phyloP scores from a whole-genome alignment of 1,140 invertebrate genomes.

The Tetramorium parvispinum region DNA sequence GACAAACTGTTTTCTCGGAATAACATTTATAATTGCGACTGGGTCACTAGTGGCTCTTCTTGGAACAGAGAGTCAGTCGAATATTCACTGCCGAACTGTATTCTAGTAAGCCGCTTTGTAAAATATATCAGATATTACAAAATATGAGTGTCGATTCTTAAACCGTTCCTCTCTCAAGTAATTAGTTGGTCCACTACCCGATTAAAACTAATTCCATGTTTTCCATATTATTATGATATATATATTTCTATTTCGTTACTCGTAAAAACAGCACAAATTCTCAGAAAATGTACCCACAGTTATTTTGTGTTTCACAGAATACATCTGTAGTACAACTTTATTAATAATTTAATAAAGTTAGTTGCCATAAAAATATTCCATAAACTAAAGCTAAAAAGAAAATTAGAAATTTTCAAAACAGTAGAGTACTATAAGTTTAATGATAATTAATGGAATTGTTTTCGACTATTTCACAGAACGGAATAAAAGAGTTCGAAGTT shows the following conservation, averaged over 20 bases:
- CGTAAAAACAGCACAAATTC: neutral
- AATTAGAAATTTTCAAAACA: neutral
- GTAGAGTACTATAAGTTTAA: neutral
- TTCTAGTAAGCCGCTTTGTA: too few relatives aligned
- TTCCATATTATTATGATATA: too few relatives aligned
- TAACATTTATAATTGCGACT: too few relatives aligned
- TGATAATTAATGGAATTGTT: neutral
- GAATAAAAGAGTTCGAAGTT: neutral
- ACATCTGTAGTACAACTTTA: neutral
- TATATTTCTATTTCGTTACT: neutral
- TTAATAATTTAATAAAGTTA: conserved; percentile 1
- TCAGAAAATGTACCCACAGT: neutral
- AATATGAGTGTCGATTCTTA: too few relatives aligned
- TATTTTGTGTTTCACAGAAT: neutral
- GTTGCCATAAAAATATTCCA: neutral
- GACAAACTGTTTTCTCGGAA: too few relatives aligned
- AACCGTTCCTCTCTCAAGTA: too few relatives aligned
- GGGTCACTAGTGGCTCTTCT: too few relatives aligned
- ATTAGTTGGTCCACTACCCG: too few relatives aligned
- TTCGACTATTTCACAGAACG: neutral
- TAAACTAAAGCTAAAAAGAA: neutral
- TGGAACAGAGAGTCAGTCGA: too few relatives aligned
- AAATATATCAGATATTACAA: too few relatives aligned
- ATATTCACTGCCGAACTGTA: too few relatives aligned
- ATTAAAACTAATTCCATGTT: too few relatives aligned